Percentiles rank a stretch among this genome's conserved stretches.
Evolutionary conservation across 2,888 invertebrate genomes (phyloP).

Genomic region (Aphelenchoides bicaudatus): DNA sequence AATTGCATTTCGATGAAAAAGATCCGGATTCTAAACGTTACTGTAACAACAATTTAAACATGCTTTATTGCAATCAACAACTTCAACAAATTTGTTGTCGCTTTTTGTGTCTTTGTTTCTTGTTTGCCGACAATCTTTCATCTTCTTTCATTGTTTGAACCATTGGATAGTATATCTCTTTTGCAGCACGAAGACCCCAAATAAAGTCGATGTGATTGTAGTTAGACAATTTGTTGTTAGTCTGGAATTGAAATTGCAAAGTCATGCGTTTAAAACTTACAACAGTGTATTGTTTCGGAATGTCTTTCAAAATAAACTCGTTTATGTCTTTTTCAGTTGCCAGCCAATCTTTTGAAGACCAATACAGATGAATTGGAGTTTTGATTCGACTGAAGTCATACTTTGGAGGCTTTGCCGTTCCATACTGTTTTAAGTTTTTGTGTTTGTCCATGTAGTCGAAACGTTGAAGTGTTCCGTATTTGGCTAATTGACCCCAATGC

Average conservation of each 20-base stretch:
- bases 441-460: slow-evolving; percentile 51
- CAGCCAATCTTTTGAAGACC: slow-evolving; percentile 52
- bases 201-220: slow-evolving; percentile 56
- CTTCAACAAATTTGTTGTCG: too few relatives aligned
- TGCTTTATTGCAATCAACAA: too few relatives aligned
- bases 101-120: too few relatives aligned
- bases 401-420: slow-evolving; percentile 43
- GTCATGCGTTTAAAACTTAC: too few relatives aligned
- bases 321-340: slow-evolving; percentile 53
- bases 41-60: too few relatives aligned
- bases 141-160: too few relatives aligned
- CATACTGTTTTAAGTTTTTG: slow-evolving; percentile 32
- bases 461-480: slow-evolving; percentile 41
- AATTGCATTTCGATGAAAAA: too few relatives aligned
- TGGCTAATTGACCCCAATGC: slow-evolving; percentile 62
- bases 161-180: slow-evolving; percentile 55
- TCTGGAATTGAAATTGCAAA: too few relatives aligned
- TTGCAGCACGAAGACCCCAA: slow-evolving; percentile 57
- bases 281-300: too few relatives aligned
- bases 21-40: too few relatives aligned
- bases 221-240: slow-evolving; percentile 23
- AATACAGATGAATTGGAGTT: slow-evolving; percentile 51
- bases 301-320: slow-evolving; percentile 16
- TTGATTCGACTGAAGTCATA: slow-evolving; percentile 47
- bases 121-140: too few relatives aligned